Evolutionary conservation across 1,140 invertebrate species (phyloP).

Genomic region (Drosophila micromelanica): DNA sequence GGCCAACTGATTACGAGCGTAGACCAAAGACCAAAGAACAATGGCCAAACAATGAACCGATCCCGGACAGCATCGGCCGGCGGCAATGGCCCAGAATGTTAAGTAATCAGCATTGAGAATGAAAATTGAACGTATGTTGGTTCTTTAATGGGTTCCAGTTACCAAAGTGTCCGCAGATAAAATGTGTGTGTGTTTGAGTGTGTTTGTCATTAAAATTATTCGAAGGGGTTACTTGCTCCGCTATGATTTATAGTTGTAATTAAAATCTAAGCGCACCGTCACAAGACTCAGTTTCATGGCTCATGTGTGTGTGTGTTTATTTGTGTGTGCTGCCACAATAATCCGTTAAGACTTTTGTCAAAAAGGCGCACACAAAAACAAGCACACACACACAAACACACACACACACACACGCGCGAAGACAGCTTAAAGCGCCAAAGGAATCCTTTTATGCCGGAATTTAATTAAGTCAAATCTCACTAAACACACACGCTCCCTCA

Average conservation of each 20-base stretch:
- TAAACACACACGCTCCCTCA: constrained; percentile 61
- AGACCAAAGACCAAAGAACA: constrained; percentile 29
- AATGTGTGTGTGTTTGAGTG: constrained; percentile 10
- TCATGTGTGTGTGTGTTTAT: not conserved
- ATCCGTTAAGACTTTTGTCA: constrained; percentile 77
- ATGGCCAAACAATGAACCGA: constrained; percentile 48
- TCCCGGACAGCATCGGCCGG: constrained; percentile 5
- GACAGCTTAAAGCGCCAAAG: constrained; percentile 50
- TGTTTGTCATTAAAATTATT: constrained; percentile 27
- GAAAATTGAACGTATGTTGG: constrained; percentile 17
- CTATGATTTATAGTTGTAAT: constrained; percentile 79
- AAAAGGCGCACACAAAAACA: constrained; percentile 61
- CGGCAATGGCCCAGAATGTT: constrained; percentile 21
- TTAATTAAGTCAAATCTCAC: constrained; percentile 77
- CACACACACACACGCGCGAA: not conserved
- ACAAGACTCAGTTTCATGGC: constrained; percentile 4
- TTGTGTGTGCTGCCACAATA: constrained; percentile 41
- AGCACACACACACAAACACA: constrained; percentile 9
- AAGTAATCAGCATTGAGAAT: constrained; percentile 22
- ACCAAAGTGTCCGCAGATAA: constrained; percentile 7
- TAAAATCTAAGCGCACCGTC: constrained; percentile 61
- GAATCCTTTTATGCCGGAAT: constrained; percentile 78
- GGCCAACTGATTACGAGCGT: constrained; percentile 34
- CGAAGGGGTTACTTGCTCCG: constrained; percentile 11
- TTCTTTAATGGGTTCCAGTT: constrained; percentile 4